phyloP scores from a whole-genome alignment of 2,113 vertebrate species.

The Varanus komodoensis region DNA sequence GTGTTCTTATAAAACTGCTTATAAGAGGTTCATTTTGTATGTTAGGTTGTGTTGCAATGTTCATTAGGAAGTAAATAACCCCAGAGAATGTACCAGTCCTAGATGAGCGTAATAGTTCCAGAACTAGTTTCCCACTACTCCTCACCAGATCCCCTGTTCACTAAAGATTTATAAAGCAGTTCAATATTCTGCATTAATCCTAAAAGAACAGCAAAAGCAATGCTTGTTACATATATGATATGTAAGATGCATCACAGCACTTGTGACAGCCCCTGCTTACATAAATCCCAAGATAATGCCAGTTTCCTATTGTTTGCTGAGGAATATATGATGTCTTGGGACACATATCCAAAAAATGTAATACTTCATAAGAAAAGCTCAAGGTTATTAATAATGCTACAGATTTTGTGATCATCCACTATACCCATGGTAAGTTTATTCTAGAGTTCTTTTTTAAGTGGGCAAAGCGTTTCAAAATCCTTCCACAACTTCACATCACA shows the following conservation, averaged over 20 bases:
- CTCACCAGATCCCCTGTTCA: conserved; percentile 29
- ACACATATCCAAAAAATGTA: neutral
- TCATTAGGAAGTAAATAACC: no score
- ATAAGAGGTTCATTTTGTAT: no score
- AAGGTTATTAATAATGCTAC: neutral
- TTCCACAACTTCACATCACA: neutral
- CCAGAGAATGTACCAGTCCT: no score
- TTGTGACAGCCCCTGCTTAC: neutral
- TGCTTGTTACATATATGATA: conserved; percentile 17
- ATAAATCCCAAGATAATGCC: neutral
- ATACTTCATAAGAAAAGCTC: neutral
- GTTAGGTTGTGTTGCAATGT: no score
- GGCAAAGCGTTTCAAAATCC: neutral
- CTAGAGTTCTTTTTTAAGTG: neutral
- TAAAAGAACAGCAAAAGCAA: conserved; percentile 13
- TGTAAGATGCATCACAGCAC: conserved; percentile 28
- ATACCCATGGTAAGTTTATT: neutral
- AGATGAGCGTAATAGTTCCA: no score
- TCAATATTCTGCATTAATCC: conserved; percentile 19
- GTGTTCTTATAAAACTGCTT: no score
- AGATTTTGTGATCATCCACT: neutral
- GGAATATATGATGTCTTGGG: conserved; percentile 5
- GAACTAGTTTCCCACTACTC: neutral
- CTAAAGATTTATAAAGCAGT: neutral
- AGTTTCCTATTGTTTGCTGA: conserved; percentile 8